Base-by-base conservation (phyloP, 2,888 invertebrate genomes). In the Ethmia dodecea region DNA sequence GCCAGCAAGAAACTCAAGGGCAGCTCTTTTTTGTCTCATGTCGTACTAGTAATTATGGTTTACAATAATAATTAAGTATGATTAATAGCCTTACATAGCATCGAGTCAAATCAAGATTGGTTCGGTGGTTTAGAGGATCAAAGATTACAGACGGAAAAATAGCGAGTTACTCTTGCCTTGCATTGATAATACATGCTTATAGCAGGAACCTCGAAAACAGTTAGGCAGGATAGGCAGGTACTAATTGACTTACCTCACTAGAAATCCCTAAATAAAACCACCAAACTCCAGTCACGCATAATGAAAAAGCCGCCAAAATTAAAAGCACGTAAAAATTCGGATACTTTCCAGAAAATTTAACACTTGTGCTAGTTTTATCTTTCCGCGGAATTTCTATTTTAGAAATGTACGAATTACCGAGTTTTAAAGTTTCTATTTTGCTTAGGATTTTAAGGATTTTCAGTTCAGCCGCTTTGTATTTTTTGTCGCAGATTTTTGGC, bases 381-480 rank as follows among this genome's bases (percentile, higher is more conserved):
- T 52, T 33, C 18, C 1, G 14, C 18, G 45, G 53, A 18, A 72
- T 37, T 22, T 63, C 43, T 20, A 86, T 45, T 6, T 52, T 55
- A 0, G 72, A 64, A 34, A 73, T 49, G 35, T 64, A 65, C 0
- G 61, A 52, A 44, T 53, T 55, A 34, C 45, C 65, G 3, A 86
- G 51, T 42, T 78, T 74, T 2, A 71, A 56, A 40, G 38, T 45
- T 1, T 77, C 60, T 1, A 83, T 74, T 62, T 79, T 84, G 11
- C 49, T 58, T 0, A 83, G 30, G 34, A 86, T 75, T 58, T 75
- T 80, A 3, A 53, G 42, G 2, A 84, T 25, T 65, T 76, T 81
- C 2, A 64, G 31, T 52, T 84, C 81, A 0, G 78, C 76, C 0
- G 51, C 45, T 71, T 83, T 86, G 3, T 60, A 35, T 46, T 71